Conservation (phyloP, 2,113 vertebrate genomes). For the Parotia lawesii region DNA sequence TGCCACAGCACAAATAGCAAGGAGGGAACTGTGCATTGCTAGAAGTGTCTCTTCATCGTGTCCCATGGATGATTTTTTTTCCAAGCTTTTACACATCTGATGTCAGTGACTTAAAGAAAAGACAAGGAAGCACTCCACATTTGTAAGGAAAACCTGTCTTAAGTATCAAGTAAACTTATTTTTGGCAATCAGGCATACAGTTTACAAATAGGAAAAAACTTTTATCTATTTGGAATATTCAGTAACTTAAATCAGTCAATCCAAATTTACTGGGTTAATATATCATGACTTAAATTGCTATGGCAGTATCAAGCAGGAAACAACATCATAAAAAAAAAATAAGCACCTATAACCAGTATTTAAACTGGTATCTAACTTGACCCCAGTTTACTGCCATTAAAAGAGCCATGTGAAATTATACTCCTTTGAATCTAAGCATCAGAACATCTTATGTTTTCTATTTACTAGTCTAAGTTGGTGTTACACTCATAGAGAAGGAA, state of each 20-base stretch:
- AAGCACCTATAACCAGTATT: neutral
- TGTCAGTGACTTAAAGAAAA: neutral
- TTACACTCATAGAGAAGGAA: neutral
- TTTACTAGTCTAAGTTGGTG: neutral
- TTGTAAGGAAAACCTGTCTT: neutral
- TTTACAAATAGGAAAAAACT: neutral
- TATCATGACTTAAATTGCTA: neutral
- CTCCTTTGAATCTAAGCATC: neutral
- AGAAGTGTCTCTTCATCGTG: neutral
- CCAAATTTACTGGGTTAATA: neutral
- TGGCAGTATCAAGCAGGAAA: neutral
- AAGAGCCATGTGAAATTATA: neutral
- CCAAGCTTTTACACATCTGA: neutral
- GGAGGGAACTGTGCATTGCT: neutral
- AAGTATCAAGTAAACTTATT: neutral
- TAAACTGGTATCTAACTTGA: neutral
- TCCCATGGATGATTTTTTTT: neutral
- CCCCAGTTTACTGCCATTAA: neutral
- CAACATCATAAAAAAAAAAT: neutral
- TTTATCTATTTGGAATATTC: neutral
- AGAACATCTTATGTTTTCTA: neutral
- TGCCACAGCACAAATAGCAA: neutral
- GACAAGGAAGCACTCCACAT: neutral
- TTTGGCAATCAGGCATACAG: neutral
- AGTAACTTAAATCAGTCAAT: neutral